Evolutionary conservation across 2,113 vertebrate species (phyloP).

Genomic region (Stigmatopora argus): DNA sequence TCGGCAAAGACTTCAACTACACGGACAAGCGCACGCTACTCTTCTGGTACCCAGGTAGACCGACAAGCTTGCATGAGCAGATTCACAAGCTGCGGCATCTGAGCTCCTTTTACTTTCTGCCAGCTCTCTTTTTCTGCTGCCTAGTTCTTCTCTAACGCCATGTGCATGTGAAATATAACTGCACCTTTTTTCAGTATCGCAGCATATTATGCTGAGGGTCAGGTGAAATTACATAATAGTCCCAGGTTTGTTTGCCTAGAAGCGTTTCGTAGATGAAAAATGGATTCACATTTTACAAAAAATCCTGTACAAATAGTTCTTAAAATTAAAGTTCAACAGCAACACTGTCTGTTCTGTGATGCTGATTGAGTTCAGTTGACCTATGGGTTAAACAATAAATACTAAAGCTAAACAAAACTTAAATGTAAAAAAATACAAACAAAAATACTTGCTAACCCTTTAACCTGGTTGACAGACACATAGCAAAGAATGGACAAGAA

Average conservation of each 20-base stretch:
- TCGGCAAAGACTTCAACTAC: slow-evolving; percentile 91
- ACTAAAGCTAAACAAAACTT: not conserved
- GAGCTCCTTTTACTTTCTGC: slow-evolving; percentile 39
- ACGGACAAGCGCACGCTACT: slow-evolving; percentile 94
- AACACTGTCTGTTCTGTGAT: slow-evolving; percentile 10
- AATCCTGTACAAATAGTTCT: too few relatives aligned
- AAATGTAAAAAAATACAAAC: not conserved
- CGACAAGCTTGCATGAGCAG: slow-evolving; percentile 10
- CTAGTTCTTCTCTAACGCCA: slow-evolving; percentile 55
- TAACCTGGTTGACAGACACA: not conserved
- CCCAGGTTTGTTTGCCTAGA: not conserved
- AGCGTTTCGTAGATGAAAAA: not conserved
- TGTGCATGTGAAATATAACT: slow-evolving; percentile 44
- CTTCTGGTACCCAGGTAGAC: slow-evolving; percentile 96
- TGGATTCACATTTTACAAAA: not conserved
- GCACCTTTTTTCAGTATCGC: slow-evolving; percentile 37
- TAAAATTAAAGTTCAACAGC: not conserved
- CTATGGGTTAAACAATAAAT: not conserved
- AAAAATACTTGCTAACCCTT: not conserved
- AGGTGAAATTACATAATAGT: slow-evolving; percentile 12
- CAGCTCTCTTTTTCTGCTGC: slow-evolving; percentile 45
- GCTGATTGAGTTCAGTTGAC: not conserved
- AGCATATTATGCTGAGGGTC: slow-evolving; percentile 29
- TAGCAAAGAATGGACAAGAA: not conserved
- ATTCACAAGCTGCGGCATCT: slow-evolving; percentile 31